Percentiles rank a stretch among this genome's conserved stretches.
Evolutionary conservation across 2,113 vertebrate genomes (phyloP).

Genomic region (Cettia cetti): DNA sequence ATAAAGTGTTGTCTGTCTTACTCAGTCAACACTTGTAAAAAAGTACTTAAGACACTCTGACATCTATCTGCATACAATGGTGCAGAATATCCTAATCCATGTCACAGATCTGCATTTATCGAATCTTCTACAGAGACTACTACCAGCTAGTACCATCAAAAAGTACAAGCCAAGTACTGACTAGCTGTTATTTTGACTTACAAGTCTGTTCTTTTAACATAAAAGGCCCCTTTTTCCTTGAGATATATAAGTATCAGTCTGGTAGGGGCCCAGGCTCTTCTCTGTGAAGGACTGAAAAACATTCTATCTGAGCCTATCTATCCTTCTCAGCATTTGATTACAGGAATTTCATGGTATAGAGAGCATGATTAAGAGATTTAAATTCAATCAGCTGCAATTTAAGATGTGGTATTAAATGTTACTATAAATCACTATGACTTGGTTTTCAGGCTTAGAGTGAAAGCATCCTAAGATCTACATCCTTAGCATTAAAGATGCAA

Average conservation of each 20-base stretch:
- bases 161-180: not conserved
- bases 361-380: not conserved
- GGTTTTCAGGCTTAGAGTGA: not conserved
- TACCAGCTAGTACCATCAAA: not conserved
- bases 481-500: not conserved
- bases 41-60: not conserved
- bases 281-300: not conserved
- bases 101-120: not conserved
- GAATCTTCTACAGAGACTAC: not conserved
- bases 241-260: not conserved
- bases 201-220: not conserved
- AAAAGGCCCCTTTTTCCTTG: not conserved
- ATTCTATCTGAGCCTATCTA: not conserved
- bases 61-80: not conserved
- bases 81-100: not conserved
- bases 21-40: not conserved
- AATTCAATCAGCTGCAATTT: not conserved
- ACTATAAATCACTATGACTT: not conserved
- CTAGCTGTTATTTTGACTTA: not conserved
- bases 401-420: not conserved
- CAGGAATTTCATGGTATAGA: not conserved
- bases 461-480: not conserved
- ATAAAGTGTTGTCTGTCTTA: not conserved
- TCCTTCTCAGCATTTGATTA: not conserved
- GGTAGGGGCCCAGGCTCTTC: not conserved